A percentile compares a stretch with the other conserved stretches of the same genome.
Evolutionary conservation across 2,888 invertebrate species (phyloP).

Genomic region (Desoria tigrina): DNA sequence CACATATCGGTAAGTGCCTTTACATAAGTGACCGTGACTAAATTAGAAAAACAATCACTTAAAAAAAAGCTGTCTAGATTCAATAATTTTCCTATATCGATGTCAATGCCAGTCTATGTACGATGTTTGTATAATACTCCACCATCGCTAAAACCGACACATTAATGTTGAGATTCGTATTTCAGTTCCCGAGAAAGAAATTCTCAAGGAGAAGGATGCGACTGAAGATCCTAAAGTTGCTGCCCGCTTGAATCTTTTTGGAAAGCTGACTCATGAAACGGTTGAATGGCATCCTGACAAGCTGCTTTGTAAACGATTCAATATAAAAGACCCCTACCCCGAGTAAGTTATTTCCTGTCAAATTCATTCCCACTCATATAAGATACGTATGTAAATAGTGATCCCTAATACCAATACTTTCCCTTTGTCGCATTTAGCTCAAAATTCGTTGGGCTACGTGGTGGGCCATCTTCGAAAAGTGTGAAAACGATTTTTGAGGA

Average conservation of each 20-base stretch:
- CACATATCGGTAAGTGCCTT: conserved; percentile 47
- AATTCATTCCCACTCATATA: background rate
- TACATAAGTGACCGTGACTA: conserved; percentile 56
- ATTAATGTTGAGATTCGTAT: too few species aligned
- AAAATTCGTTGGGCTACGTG: conserved; percentile 45
- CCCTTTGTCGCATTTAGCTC: conserved; percentile 39
- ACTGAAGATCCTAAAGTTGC: conserved; percentile 66
- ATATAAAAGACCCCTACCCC: conserved; percentile 82
- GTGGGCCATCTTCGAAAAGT: conserved; percentile 13
- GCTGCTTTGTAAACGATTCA: conserved; percentile 86
- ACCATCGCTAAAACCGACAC: too few species aligned
- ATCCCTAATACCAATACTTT: conserved; percentile 3
- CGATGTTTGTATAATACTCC: too few species aligned
- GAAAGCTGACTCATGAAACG: conserved; percentile 69
- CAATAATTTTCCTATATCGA: too few species aligned
- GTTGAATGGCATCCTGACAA: conserved; percentile 79
- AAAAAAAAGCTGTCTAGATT: too few species aligned
- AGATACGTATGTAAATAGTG: too few species aligned
- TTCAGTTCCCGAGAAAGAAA: conserved; percentile 51
- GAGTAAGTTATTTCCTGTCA: conserved; percentile 58
- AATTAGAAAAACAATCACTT: conserved; percentile 54
- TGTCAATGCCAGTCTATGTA: too few species aligned
- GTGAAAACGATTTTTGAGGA: background rate
- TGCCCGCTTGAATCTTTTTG: conserved; percentile 74
- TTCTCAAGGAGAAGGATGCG: conserved; percentile 55